Conservation (phyloP, 1,140 invertebrate genomes). For the Limonius californicus region DNA sequence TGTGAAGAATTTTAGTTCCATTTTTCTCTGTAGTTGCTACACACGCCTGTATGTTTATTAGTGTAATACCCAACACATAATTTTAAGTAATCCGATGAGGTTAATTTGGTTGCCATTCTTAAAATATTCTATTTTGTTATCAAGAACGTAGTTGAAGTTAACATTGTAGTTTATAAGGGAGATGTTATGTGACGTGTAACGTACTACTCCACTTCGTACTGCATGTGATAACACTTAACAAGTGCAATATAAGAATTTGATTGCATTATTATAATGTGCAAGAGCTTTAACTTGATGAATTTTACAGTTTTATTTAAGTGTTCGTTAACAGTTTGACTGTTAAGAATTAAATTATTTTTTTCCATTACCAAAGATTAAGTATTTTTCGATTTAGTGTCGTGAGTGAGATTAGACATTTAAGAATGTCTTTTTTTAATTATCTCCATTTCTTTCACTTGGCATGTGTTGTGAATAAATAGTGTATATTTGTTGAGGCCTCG, state of each 20-base stretch:
- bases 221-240: conserved; percentile 6
- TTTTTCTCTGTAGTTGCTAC: neutral
- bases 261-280: conserved; percentile 5
- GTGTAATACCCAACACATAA: neutral
- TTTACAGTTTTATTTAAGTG: neutral
- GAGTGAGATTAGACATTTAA: conserved; percentile 5
- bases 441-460: neutral
- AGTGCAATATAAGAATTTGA: conserved; percentile 1
- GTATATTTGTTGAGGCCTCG: neutral
- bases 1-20: neutral
- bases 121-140: neutral
- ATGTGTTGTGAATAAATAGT: neutral
- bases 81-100: neutral
- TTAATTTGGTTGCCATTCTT: neutral
- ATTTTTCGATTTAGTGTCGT: neutral
- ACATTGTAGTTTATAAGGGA: conserved; percentile 5
- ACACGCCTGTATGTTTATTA: neutral
- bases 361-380: conserved; percentile 1
- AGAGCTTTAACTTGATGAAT: neutral
- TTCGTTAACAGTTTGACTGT: neutral
- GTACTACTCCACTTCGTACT: neutral
- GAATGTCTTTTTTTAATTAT: neutral
- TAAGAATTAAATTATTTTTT: neutral
- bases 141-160: neutral
- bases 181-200: conserved; percentile 1